Evolutionary conservation across 2,113 vertebrate species (phyloP), one percentile per base, ranked within the genome.

Genomic region (Sinosuthora webbiana): DNA sequence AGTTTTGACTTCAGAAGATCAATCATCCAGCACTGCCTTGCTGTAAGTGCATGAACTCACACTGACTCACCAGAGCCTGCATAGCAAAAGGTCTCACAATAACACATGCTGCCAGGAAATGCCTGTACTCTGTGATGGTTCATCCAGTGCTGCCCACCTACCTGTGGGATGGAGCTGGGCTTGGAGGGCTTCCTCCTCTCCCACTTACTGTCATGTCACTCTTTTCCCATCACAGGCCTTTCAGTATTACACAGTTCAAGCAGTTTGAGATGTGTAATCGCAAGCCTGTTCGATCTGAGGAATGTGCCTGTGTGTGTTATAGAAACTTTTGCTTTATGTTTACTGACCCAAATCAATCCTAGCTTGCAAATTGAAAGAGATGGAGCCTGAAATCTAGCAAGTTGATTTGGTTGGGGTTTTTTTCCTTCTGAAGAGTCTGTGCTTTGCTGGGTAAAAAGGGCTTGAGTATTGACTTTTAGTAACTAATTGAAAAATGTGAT

Each of bases 331-430:
- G 24, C 53, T 39, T 85, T 67, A 59, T 4, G 1, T 94, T 83
- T 91, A 67, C 53, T 94, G 92, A 90, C 92, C 90, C 90, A 92
- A 53, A 95, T 78, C 85, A 92, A 56, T 90, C 71, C 90, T 64
- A 63, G 39, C 41, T 95, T 81, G 55, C 71, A 93, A 75, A 90
- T 17, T 83, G 91, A 70, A 93, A 75, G 90, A 93, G 79, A 59
- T 70, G 71, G 63, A 93, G 87, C 79, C 89, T 90, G 75, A 90
- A 94, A 86, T 88, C 68, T 80, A 64, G 39, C 63, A 63, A 44
- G 62, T 41, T 90, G 37, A 2, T 30, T 39, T 27, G 13, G 17
- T 31, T 28, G 7, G 44, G 7, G 44, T 53, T 78, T 63, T 70
- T 25, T 9, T 41, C 17, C 33, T 59, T 79, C 62, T 73, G 59